Evolutionary conservation across 2,888 invertebrate species (phyloP).

Genomic region (Neoascia interrupta): DNA sequence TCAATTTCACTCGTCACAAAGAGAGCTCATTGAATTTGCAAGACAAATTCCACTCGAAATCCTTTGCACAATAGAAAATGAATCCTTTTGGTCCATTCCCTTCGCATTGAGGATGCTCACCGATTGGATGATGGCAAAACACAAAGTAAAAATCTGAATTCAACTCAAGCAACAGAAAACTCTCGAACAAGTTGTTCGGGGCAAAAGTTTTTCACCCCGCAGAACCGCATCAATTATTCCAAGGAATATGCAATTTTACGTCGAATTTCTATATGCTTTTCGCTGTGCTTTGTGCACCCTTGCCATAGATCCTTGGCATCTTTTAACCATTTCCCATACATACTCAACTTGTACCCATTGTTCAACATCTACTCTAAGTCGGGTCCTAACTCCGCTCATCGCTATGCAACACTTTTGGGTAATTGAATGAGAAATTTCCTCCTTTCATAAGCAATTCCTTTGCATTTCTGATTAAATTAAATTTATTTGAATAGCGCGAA

Average conservation of each 20-base stretch:
- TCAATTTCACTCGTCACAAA: slow-evolving; percentile 28
- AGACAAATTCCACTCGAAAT: slow-evolving; percentile 19
- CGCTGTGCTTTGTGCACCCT: not conserved
- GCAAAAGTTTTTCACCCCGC: slow-evolving; percentile 4
- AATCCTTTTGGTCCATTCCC: slow-evolving; percentile 31
- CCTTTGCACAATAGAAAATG: slow-evolving; percentile 13
- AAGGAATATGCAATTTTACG: slow-evolving; percentile 42
- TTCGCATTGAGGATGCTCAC: not conserved
- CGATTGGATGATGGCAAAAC: not conserved
- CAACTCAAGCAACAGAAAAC: slow-evolving; percentile 24
- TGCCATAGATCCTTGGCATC: slow-evolving; percentile 3
- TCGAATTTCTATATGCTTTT: slow-evolving; percentile 18
- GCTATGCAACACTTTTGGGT: slow-evolving; percentile 60
- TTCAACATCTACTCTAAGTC: not conserved
- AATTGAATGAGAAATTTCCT: slow-evolving; percentile 65
- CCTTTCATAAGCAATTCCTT: slow-evolving; percentile 58
- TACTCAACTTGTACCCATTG: slow-evolving; percentile 14
- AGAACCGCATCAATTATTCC: slow-evolving; percentile 50
- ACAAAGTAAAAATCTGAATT: slow-evolving; percentile 26
- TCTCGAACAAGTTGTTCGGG: slow-evolving; percentile 13
- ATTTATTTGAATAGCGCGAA: slow-evolving; percentile 63
- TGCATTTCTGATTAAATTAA: slow-evolving; percentile 65
- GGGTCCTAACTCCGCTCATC: not conserved
- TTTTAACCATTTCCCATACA: not conserved
- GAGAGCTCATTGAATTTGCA: slow-evolving; percentile 6